Evolutionary conservation across 23 tunicate species (phyloP), one percentile per base, ranked within the genome.

Genomic region (Trididemnum nubilum): DNA sequence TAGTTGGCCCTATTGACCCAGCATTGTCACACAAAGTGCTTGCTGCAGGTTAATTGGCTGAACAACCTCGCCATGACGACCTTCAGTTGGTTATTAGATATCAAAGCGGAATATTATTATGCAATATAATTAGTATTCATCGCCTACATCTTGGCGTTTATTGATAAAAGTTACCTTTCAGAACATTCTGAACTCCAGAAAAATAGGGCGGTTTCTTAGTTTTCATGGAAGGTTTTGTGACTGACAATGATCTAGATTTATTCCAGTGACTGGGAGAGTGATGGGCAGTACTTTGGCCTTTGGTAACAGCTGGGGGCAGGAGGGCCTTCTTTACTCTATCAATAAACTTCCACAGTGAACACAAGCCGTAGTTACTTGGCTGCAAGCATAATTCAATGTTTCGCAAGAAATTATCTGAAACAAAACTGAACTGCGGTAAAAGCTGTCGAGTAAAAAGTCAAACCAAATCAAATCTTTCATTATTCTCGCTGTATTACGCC

Each of bases 331-430:
- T 77, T 34, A 69, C 57, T 27, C 59, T 19, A 15, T 79, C 82
- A 24, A 85, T 78, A 82, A 82, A 85, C 29, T 52, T 35, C 90
- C 90, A 85, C 58, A 85, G 30, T 12, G 33, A 25, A 12, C 27
- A 44, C 26, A 85, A 18, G 28, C 51, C 66, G 30, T n/a, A 7
- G 65, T 85, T 85, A 34, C 70, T 25, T 5, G 90, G 90, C 30
- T 85, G 78, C 44, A 85, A 26, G 52, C 82, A 67, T 22, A 85
- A 26, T 35, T 85, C 71, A 33, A 54, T 29, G 67, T 77, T 77
- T 54, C 54, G 52, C 2, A 30, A 28, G 31, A 33, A 29, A 32
- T 52, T 28, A 24, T 77, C 81, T 77, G 67, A 7, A 33, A 51
- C 3, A 52, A 70, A 70, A 33, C 38, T 26, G n/a, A n/a, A n/a